Conservation (phyloP, 2,113 vertebrate genomes). For the Chaetodon trifascialis region DNA sequence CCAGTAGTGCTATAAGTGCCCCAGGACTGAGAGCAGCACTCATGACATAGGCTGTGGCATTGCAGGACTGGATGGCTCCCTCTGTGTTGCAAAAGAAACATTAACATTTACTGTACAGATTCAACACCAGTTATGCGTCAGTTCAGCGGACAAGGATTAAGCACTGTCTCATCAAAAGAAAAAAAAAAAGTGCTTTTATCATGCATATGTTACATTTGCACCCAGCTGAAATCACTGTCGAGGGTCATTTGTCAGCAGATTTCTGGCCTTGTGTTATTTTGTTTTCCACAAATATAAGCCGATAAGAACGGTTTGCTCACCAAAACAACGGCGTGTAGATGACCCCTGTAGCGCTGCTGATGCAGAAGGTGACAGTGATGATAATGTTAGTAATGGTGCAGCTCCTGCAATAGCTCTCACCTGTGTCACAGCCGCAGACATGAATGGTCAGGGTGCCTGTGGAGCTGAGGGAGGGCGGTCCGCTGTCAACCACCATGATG, state of each 20-base stretch:
- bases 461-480: constrained; percentile 94
- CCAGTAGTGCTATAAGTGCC: constrained; percentile 94
- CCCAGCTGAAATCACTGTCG: not conserved
- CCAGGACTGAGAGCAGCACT: constrained; percentile 94
- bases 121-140: not conserved
- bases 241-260: constrained; percentile 14
- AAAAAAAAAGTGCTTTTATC: not conserved
- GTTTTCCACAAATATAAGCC: constrained; percentile 16
- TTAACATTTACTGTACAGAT: constrained; percentile 4
- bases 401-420: constrained; percentile 62
- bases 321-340: constrained; percentile 37
- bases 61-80: constrained; percentile 95
- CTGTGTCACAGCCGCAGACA: constrained; percentile 92
- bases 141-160: constrained; percentile 18
- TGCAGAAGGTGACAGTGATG: constrained; percentile 64
- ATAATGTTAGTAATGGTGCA: constrained; percentile 58
- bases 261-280: constrained; percentile 22
- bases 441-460: constrained; percentile 96
- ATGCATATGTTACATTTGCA: constrained; percentile 5
- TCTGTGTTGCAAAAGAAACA: constrained; percentile 68
- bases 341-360: constrained; percentile 55
- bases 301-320: constrained; percentile 50
- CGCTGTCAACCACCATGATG: constrained; percentile 95
- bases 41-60: constrained; percentile 91
- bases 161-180: constrained; percentile 12